Evolutionary conservation across 2,888 invertebrate species (phyloP), one percentile per base, ranked within the genome.

Genomic region (Drosophila borealis): DNA sequence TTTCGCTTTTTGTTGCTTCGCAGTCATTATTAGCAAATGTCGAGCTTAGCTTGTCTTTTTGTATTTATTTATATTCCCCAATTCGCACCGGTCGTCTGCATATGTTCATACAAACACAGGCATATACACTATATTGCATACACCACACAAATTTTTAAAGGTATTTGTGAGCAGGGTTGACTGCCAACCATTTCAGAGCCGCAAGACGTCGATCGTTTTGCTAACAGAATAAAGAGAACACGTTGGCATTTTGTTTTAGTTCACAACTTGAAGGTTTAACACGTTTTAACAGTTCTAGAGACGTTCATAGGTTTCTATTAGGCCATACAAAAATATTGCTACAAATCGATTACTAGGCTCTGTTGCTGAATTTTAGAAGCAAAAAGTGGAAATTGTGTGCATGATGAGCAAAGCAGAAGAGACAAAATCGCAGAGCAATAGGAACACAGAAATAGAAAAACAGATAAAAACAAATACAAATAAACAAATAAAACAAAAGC

Each of bases 121-220:
- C 33, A 33, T 21, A 36, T 13, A 19, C 2, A 53, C 1, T 34
- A n/a, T 42, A 25, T 10, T 56, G 48, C 59, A 55, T 61, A 25
- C 54, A 66, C 53, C 70, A 46, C 44, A 66, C 53, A 75, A 44
- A 34, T 39, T 44, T 53, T 41, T 33, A 29, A 21, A 54, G 9
- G 19, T 42, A 41, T 54, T 17, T 34, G 44, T 68, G 53, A 49
- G 68, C 45, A 76, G 62, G 67, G 77, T 63, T 74, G 67, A 62
- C 46, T 69, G 50, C 34, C 34, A 73, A 42, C 45, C 56, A 51
- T 37, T 46, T 55, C 53, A 50, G 33, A 59, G 41, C 29, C 46
- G 48, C 25, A 41, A 63, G 70, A 54, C 49, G 71, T 60, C 71
- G 71, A 68, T 54, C 57, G 57, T 74, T 69, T 55, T 34, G 55